Evolutionary conservation across 2,888 invertebrate genomes (phyloP).

Genomic region (Netelia melanura): DNA sequence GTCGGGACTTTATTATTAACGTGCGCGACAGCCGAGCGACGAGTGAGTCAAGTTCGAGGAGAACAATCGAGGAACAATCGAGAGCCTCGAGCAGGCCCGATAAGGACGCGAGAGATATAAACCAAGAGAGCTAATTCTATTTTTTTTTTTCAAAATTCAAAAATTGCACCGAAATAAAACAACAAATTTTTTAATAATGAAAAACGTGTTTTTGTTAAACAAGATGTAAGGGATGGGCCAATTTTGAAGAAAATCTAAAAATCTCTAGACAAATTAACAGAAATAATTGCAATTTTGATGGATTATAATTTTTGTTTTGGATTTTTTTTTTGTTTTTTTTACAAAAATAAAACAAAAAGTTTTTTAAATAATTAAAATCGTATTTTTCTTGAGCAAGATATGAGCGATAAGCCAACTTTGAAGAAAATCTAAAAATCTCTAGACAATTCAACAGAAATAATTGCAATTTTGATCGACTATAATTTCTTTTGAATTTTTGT

Average conservation of each 20-base stretch:
- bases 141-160: not conserved
- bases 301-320: not conserved
- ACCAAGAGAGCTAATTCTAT: not conserved
- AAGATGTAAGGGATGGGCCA: too few species aligned
- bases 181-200: not conserved
- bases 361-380: too few species aligned
- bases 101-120: not conserved
- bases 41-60: conserved; percentile 53
- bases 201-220: too few species aligned
- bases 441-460: too few species aligned
- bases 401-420: too few species aligned
- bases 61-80: conserved; percentile 25
- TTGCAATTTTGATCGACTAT: too few species aligned
- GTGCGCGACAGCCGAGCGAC: not conserved
- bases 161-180: not conserved
- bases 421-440: too few species aligned
- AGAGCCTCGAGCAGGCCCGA: conserved; percentile 1
- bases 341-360: too few species aligned
- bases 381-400: too few species aligned
- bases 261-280: too few species aligned
- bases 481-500: not conserved
- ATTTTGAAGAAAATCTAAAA: too few species aligned
- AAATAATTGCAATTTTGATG: too few species aligned
- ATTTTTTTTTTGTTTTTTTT: not conserved
- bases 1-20: conserved; percentile 26